A percentile compares a stretch with the other conserved stretches of the same genome.
These are phyloP conservation scores for Brachionus koreanus DNA, from an alignment of 1,140 invertebrate genomes.

Conservation along the genomic window DNA sequence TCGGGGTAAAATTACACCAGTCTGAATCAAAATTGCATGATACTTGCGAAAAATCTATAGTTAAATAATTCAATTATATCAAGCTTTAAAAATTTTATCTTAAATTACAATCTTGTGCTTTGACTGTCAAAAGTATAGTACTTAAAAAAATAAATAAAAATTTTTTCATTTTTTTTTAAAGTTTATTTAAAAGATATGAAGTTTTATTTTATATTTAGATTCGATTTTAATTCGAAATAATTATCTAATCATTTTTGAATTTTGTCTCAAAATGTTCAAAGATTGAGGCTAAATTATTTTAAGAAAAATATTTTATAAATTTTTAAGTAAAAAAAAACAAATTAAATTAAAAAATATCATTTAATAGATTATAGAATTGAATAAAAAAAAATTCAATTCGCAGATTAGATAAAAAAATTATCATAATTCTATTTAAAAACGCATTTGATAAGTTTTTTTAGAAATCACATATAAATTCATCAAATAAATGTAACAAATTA, in stretches of 20 bases:
- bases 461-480: too few relatives aligned
- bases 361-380: too few relatives aligned
- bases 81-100: neutral
- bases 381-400: too few relatives aligned
- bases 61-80: neutral
- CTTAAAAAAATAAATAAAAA: neutral
- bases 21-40: constrained; percentile 21
- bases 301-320: neutral
- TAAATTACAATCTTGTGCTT: neutral
- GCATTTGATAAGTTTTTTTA: too few relatives aligned
- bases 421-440: too few relatives aligned
- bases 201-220: neutral
- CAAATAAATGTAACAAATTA: too few relatives aligned
- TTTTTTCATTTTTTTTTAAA: neutral
- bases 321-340: neutral
- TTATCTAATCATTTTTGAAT: neutral
- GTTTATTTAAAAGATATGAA: neutral
- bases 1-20: neutral
- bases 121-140: neutral
- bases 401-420: too few relatives aligned
- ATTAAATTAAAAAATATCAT: neutral
- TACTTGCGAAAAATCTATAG: neutral
- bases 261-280: neutral
- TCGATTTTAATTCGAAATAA: neutral
- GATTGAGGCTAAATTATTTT: neutral